Conservation (phyloP, 1,140 invertebrate species). For the Zaprionus davidi region DNA sequence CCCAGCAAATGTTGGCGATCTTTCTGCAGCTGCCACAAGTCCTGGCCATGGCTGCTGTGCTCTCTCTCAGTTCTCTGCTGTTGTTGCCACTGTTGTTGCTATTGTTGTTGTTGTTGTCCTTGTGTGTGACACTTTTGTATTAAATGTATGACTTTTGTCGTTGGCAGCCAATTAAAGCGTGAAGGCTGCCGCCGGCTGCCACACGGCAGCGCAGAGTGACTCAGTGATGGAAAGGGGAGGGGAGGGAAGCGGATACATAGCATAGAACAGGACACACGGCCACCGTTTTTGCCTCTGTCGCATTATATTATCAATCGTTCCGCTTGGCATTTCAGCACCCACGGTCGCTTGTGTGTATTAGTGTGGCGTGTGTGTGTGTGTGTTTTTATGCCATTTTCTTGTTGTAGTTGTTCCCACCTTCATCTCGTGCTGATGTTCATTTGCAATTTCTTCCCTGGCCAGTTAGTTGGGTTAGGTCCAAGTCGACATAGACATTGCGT, state of each 20-base stretch:
- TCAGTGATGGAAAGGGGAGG: conserved; percentile 9
- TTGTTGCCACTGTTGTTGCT: background rate
- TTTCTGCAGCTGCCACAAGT: conserved; percentile 51
- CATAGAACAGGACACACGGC: conserved; percentile 54
- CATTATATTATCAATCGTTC: conserved; percentile 75
- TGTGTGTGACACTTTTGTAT: conserved; percentile 59
- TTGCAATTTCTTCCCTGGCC: conserved; percentile 35
- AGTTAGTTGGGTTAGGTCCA: conserved; percentile 68
- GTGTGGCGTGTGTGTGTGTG: conserved; percentile 32
- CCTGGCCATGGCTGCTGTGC: conserved; percentile 53
- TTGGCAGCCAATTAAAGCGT: conserved; percentile 82
- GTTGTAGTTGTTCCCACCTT: background rate
- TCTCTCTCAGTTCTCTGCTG: conserved; percentile 6
- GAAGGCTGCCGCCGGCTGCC: conserved; percentile 77
- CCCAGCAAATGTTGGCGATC: conserved; percentile 45
- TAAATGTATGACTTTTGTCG: conserved; percentile 76
- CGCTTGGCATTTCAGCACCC: conserved; percentile 75
- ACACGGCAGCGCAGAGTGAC: background rate
- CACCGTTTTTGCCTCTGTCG: conserved; percentile 54
- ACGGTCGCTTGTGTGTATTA: conserved; percentile 53
- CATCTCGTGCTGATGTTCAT: conserved; percentile 28
- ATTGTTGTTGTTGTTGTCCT: conserved; percentile 35
- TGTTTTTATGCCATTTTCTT: conserved; percentile 43
- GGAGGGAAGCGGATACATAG: conserved; percentile 1
- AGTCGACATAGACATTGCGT: conserved; percentile 30